Base-by-base conservation (phyloP, 35 echinoderm and acorn worm species). In the Amphiura filiformis region DNA sequence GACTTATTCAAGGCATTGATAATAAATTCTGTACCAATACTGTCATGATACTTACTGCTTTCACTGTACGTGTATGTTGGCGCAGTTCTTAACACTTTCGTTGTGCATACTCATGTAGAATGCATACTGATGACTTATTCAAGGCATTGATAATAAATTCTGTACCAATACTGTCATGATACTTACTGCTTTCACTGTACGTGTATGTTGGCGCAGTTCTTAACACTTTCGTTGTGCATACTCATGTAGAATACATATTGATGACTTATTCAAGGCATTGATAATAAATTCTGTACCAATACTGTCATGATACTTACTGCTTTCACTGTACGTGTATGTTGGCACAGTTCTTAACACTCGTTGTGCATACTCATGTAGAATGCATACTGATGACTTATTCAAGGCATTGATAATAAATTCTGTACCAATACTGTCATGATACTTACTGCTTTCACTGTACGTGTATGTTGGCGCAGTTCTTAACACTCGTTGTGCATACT, bases 281-380 rank as follows among this genome's bases (percentile, higher is more conserved):
- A 97, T 82, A 9, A 89, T 80, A 90, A 90, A 90, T 44, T 97
- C 91, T n/a, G n/a, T n/a, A n/a, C 7, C 20, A 52, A 20, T 52
- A 52, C 20, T 52, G 44, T 52, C 44, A 20, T 52, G 44, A 52
- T 52, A 90, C 94, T 93, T 81, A 97, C 94, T 79, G 39, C 84
- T 90, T 34, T 97, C 94, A 17, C 86, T 76, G 40, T 90, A 92
- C 39, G 78, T 86, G 77, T 90, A 97, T 34, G 87, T 92, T 36
- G 94, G 94, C 30, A 90, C 88, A 11, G 80, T 80, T 78, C 85
- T 89, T 38, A 97, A 65, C 39, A 97, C 91, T 40, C 88, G 75
- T 70, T 97, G 94, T 39, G 91, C 78, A 78, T 97, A 97, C 61
- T 97, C 94, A 83, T 97, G 94, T 0, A 97, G 84, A 15, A 97